Base-by-base conservation (phyloP, 1,140 invertebrate species). In the Eumaeus atala region DNA sequence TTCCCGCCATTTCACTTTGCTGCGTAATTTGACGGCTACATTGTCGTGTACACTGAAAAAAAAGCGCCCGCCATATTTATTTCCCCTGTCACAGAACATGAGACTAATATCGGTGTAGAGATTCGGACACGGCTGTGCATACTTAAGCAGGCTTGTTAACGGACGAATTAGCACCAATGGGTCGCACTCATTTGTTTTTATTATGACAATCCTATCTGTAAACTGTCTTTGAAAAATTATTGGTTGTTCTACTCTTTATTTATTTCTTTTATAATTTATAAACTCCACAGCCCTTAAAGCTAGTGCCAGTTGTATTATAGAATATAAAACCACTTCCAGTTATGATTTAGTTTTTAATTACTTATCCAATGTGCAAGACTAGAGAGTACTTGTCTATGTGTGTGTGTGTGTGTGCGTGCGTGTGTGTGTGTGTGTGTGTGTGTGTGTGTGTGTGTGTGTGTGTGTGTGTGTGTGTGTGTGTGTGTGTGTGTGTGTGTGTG, bases 111-210 rank as follows among this genome's bases (percentile, higher is more conserved):
- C 67, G 49, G 55, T 66, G 55, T 59, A 63, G 69, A 67, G 69
- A 70, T 73, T 79, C 70, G 72, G 64, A 72, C 72, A 70, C 65
- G 66, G 75, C 73, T 84, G 78, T 77, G 70, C 76, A 80, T 84
- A 70, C 67, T 56, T 60, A 64, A 74, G 64, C 60, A 54, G 55
- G 65, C 71, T 77, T 77, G 79, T 83, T 80, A 77, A 72, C 71
- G 62, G 59, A 55, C 56, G 67, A 80, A 80, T 80, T 80, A 80
- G 63, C 68, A 61, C 64, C 66, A 49, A 77, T 71, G 65, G 66
- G 61, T 70, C 53, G 53, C 55, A 54, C 50, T 54, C 56, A 70
- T 69, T 71, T 64, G 58, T 68, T 62, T 51, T 48, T 48, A 63
- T 65, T 63, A 62, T 60, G 51, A 53, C 62, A 48, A 58, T 44